Evolutionary conservation across 2,113 vertebrate genomes (phyloP).

Genomic region (Camarhynchus parvulus): DNA sequence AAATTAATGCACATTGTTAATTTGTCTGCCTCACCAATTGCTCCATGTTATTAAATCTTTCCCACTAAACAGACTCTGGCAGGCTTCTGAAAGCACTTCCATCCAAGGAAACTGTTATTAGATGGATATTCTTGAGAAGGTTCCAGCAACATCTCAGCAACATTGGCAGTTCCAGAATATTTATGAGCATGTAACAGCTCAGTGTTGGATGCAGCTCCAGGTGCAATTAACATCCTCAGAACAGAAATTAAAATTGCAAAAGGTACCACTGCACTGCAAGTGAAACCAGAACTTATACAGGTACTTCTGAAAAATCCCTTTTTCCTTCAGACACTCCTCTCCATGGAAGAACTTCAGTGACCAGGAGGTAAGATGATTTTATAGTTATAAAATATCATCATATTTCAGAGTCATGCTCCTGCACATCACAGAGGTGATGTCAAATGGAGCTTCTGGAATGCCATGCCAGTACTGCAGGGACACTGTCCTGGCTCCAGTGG

Average conservation of each 20-base stretch:
- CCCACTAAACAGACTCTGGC: background rate
- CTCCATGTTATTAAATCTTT: conserved; percentile 3
- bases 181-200: background rate
- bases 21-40: conserved; percentile 5
- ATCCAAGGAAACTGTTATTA: conserved; percentile 8
- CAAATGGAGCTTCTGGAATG: background rate
- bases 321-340: background rate
- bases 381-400: background rate
- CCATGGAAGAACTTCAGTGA: background rate
- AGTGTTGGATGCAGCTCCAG: background rate
- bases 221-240: background rate
- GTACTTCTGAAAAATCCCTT: background rate
- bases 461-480: background rate
- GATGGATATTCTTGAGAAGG: background rate
- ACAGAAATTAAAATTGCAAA: background rate
- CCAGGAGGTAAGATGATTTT: background rate
- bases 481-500: background rate
- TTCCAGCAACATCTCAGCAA: conserved; percentile 16
- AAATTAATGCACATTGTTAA: background rate
- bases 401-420: background rate
- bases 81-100: background rate
- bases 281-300: rapidly evolving
- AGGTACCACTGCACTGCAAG: background rate
- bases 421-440: background rate
- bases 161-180: background rate